Evolutionary conservation across 2,888 invertebrate genomes (phyloP).

Genomic region (Cenopis cana): DNA sequence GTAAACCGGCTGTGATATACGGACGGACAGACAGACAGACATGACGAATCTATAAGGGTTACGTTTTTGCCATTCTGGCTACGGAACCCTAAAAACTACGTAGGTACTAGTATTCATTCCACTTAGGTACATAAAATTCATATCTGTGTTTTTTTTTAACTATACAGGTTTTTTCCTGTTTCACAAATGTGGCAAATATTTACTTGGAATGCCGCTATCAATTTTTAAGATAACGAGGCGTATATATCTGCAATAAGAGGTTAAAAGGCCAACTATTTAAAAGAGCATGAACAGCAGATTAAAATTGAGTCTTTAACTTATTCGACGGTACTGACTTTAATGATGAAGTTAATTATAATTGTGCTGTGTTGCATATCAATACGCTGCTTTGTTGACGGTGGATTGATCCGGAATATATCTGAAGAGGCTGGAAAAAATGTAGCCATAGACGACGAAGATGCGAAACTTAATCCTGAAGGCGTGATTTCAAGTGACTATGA

Average conservation of each 20-base stretch:
- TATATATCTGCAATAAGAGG: background rate
- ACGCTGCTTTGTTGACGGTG: background rate
- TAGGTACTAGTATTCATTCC: background rate
- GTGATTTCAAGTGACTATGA: background rate
- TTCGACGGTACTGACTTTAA: background rate
- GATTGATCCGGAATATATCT: background rate
- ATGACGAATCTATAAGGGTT: too few relatives aligned
- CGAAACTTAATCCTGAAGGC: background rate
- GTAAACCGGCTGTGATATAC: too few relatives aligned
- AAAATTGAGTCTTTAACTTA: background rate
- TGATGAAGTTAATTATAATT: background rate
- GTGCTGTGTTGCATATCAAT: background rate
- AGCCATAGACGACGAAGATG: background rate
- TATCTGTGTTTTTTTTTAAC: background rate
- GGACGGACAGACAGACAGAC: too few relatives aligned
- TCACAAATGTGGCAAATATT: background rate
- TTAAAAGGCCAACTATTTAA: background rate
- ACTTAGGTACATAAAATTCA: background rate
- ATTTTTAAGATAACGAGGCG: background rate
- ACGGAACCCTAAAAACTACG: too few relatives aligned
- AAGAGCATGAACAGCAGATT: background rate
- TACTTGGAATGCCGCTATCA: background rate
- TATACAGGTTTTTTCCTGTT: background rate
- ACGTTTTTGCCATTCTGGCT: too few relatives aligned
- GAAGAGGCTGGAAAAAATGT: background rate